Conservation (phyloP, 2,113 vertebrate species). For the Ptychochromis oligacanthus region DNA sequence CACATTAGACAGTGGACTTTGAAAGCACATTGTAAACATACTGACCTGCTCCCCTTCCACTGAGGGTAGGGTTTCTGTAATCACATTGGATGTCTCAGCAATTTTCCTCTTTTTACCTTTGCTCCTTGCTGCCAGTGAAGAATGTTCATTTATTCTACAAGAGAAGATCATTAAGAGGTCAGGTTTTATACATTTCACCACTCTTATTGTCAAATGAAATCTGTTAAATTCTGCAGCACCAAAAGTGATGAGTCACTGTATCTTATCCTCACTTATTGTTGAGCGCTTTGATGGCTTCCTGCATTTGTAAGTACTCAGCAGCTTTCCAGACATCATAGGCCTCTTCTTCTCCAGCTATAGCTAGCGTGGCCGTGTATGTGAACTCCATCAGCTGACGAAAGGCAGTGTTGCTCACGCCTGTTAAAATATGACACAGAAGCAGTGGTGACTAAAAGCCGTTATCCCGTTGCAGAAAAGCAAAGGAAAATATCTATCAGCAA, state of each 20-base stretch:
- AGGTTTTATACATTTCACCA: no score
- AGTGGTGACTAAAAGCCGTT: neutral
- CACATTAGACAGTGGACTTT: neutral
- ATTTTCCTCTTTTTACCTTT: conserved; percentile 91
- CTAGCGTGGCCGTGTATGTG: conserved; percentile 94
- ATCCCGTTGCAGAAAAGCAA: neutral
- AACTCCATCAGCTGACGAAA: conserved; percentile 97
- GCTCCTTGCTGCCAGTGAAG: conserved; percentile 75
- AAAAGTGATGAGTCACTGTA: neutral
- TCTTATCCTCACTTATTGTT: conserved; percentile 78
- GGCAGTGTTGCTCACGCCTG: conserved; percentile 96
- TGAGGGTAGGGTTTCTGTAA: conserved; percentile 89
- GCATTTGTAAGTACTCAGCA: conserved; percentile 97
- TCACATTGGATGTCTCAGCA: conserved; percentile 90
- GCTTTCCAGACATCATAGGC: conserved; percentile 96
- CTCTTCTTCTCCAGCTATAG: conserved; percentile 90
- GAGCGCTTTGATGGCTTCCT: conserved; percentile 97
- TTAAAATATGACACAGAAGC: conserved; percentile 13
- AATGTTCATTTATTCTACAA: conserved; percentile 83
- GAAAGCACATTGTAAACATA: neutral
- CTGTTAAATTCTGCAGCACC: neutral
- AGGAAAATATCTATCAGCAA: neutral
- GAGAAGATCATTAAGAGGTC: neutral
- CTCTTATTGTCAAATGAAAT: no score
- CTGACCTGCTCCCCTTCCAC: conserved; percentile 83